Base-by-base conservation (phyloP, 2,113 vertebrate species). In the Cercopithecus mona region DNA sequence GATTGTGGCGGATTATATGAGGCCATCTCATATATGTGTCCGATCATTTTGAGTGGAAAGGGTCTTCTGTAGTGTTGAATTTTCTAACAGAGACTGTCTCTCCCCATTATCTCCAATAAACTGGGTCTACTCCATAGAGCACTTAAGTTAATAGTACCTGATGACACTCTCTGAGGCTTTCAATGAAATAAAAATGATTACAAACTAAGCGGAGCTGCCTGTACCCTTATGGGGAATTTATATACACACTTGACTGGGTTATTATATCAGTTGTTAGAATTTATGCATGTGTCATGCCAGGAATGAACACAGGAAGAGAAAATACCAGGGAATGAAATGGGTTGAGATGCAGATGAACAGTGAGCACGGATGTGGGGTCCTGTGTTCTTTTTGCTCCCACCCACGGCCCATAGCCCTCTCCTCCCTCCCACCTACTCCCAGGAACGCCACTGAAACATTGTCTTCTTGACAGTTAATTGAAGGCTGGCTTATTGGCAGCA, bases 71-170 rank as follows among this genome's bases (percentile, higher is more conserved):
- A 66, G 68, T 72, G 64, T 50, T 72, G 81, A 94, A 90, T 94
- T 85, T 93, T 66, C 64, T 52, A 68, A 3, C 6, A 45, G 82
- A 93, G 64, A 50, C 45, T 5, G 43, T 88, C 68, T 88, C 45
- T 92, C 93, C 86, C 55, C 72, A 92, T 95, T 97, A 90, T 93
- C 87, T 50, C 64, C 85, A 96, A 66, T 95, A 96, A 93, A 94
- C 68, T 45, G 52, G 75, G 79, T 94, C 90, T 92, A 57, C 93
- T 79, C 87, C 76, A 64, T 38, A 84, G 11, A 91, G 68, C 86
- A 73, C 79, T 88, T 97, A 95, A 80, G 20, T 70, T 92, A 94
- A 89, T 75, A 55, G 91, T 76, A 76, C 79, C 94, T 75, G 84
- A 79, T 93, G 88, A 86, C 79, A 73, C 61, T 68, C 43, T 57